These are phyloP conservation scores for Zaprionus inermis DNA, from an alignment of 1,140 invertebrate genomes.

Conservation along the genomic window DNA sequence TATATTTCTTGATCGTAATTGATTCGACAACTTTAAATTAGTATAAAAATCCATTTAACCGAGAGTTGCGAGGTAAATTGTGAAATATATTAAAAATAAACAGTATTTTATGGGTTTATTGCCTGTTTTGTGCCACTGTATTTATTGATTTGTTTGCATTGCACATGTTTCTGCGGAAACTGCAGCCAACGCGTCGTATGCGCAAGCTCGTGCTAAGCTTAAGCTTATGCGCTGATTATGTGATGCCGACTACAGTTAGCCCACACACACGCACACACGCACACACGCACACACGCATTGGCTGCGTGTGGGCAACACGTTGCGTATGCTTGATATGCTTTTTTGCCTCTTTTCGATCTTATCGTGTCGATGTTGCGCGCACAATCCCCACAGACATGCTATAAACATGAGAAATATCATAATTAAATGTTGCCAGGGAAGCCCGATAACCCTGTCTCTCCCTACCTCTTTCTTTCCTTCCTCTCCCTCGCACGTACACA, in stretches of 20 bases:
- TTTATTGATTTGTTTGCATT: not conserved
- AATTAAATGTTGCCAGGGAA: constrained; percentile 39
- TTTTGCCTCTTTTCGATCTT: constrained; percentile 58
- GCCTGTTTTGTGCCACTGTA: no score
- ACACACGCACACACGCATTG: not conserved
- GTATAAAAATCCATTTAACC: not conserved
- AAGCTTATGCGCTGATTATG: constrained; percentile 1
- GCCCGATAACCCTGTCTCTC: not conserved
- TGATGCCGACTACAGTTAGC: constrained; percentile 1
- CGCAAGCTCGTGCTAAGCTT: constrained; percentile 9
- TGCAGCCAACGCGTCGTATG: constrained; percentile 19
- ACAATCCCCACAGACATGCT: constrained; percentile 24
- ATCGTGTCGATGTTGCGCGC: constrained; percentile 48
- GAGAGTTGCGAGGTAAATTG: not conserved
- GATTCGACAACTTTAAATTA: not conserved
- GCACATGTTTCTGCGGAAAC: not conserved
- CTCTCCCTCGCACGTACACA: constrained; percentile 14
- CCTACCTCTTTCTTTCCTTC: no score
- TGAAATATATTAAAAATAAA: not conserved
- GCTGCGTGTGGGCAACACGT: constrained; percentile 40
- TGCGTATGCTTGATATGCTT: constrained; percentile 71
- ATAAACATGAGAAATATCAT: constrained; percentile 22
- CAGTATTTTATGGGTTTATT: not conserved
- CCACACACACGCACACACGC: constrained; percentile 9
- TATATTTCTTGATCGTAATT: not conserved